These are phyloP conservation scores for Clarias platycephalus DNA, from an alignment of 2,797 vertebrate genomes.

Conservation along the genomic window DNA sequence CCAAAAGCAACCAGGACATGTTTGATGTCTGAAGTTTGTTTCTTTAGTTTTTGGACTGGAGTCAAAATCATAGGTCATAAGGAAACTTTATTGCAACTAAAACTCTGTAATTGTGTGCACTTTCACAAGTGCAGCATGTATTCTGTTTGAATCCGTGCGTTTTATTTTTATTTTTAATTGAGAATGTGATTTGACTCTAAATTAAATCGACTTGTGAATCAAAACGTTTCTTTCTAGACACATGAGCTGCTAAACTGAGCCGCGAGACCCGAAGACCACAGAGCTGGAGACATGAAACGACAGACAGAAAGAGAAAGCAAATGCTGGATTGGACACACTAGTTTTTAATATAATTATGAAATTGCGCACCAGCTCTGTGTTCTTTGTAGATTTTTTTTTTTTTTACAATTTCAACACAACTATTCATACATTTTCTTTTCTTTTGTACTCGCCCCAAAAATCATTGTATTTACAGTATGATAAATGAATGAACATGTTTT, in stretches of 20 bases:
- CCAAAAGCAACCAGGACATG: no score
- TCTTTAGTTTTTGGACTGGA: background rate
- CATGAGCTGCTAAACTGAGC: conserved; percentile 3
- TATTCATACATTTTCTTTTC: background rate
- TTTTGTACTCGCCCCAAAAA: background rate
- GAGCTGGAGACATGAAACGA: background rate
- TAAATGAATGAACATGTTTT: background rate
- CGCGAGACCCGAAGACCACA: background rate
- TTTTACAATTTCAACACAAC: background rate
- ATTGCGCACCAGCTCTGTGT: background rate
- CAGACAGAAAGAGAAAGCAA: background rate
- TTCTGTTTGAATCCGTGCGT: background rate
- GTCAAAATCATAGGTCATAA: background rate
- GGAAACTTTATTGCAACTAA: background rate
- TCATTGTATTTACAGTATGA: background rate
- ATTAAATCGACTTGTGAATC: background rate
- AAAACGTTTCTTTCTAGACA: background rate
- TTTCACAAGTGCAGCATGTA: background rate
- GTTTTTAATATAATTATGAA: background rate
- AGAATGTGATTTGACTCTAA: background rate
- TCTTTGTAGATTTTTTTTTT: background rate
- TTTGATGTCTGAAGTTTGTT: background rate
- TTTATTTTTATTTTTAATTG: background rate
- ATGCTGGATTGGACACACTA: background rate
- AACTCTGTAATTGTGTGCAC: background rate